Evolutionary conservation across 2,113 vertebrate species (phyloP).

Genomic region (Odontophorus gujanensis): DNA sequence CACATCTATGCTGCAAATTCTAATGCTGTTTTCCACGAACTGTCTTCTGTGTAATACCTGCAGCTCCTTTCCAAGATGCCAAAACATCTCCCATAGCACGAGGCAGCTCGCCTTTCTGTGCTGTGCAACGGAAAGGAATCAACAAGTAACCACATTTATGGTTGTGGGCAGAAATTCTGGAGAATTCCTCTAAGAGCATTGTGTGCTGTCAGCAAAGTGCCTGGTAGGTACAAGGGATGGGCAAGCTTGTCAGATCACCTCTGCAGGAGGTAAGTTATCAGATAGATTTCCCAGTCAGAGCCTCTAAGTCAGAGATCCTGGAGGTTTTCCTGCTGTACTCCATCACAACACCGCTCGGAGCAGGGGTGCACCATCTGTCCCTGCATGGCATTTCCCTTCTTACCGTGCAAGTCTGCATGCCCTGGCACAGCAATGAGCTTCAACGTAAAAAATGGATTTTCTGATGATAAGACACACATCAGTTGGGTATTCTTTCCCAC

Average conservation of each 20-base stretch:
- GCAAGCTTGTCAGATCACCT: background rate
- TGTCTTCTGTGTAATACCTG: background rate
- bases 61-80: background rate
- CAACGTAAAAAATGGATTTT: background rate
- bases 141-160: background rate
- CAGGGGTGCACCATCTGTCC: accelerated
- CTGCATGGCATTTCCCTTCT: background rate
- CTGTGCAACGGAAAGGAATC: background rate
- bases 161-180: background rate
- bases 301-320: accelerated
- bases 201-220: background rate
- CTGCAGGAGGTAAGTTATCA: background rate
- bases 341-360: background rate
- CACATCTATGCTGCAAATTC: background rate
- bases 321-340: background rate
- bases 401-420: background rate
- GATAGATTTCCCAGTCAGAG: background rate
- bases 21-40: accelerated
- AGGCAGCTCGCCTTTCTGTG: background rate
- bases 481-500: background rate
- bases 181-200: background rate
- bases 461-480: background rate
- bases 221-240: background rate
- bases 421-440: background rate
- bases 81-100: background rate